These are phyloP conservation scores for Plebejus argus DNA, from an alignment of 2,888 invertebrate genomes.

Conservation along the genomic window DNA sequence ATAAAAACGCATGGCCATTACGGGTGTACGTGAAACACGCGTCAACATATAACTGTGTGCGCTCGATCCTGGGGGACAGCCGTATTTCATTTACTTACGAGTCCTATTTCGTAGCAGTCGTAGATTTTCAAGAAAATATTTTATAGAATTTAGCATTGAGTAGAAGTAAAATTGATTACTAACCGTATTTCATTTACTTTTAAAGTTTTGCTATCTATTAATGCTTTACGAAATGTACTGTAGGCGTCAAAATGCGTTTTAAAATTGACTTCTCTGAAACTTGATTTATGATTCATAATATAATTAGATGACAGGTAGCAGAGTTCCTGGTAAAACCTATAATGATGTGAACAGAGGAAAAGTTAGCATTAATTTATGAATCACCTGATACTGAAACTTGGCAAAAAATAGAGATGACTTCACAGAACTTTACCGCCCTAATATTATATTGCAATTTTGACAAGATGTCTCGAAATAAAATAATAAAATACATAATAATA, in stretches of 20 bases:
- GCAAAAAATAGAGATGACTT: not conserved
- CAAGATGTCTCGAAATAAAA: not conserved
- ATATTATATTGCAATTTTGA: not conserved
- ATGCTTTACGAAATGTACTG: too few species aligned
- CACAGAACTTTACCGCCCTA: not conserved
- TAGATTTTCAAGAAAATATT: not conserved
- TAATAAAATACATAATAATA: not conserved
- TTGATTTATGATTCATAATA: not conserved
- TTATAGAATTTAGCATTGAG: not conserved
- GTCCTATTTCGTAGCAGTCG: not conserved
- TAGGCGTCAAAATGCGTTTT: too few species aligned
- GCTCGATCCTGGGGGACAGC: not conserved
- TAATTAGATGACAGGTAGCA: conserved; percentile 5
- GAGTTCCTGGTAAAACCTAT: not conserved
- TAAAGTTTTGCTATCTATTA: too few species aligned
- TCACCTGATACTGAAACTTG: not conserved
- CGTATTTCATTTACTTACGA: not conserved
- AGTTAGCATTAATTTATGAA: not conserved
- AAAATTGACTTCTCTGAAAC: not conserved
- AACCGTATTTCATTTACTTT: too few species aligned
- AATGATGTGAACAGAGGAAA: not conserved
- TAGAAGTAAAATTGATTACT: too few species aligned
- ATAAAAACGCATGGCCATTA: conserved; percentile 61
- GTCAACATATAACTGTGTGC: conserved; percentile 38
- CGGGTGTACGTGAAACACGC: conserved; percentile 52